These are phyloP conservation scores for Adoxophyes honmai DNA, from an alignment of 1,140 invertebrate genomes.

Conservation along the genomic window DNA sequence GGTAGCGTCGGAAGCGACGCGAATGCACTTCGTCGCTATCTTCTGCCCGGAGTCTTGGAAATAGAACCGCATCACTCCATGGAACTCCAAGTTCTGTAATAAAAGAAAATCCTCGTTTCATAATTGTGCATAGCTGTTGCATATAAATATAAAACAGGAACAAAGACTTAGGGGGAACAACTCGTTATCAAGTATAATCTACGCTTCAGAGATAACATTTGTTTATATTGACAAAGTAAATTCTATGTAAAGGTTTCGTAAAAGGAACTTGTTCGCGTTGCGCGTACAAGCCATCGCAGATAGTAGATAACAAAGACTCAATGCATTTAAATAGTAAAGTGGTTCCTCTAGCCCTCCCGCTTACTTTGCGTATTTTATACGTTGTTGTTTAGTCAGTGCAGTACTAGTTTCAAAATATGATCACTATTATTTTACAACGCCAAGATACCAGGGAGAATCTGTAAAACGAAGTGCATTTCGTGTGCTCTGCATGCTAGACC, in stretches of 20 bases:
- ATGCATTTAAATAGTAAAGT: too few relatives aligned
- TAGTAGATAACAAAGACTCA: too few relatives aligned
- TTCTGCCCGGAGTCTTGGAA: conserved; percentile 98
- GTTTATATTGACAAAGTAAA: conserved; percentile 14
- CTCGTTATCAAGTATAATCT: conserved; percentile 1
- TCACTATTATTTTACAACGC: too few relatives aligned
- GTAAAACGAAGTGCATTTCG: background rate
- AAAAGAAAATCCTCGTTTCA: conserved; percentile 6
- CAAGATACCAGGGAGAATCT: background rate
- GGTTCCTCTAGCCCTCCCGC: too few relatives aligned
- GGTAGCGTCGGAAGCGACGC: conserved; percentile 96
- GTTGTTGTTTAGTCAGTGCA: too few relatives aligned
- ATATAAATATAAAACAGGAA: background rate
- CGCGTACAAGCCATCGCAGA: too few relatives aligned
- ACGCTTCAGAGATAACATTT: conserved; percentile 10
- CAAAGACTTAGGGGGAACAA: conserved; percentile 1
- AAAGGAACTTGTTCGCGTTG: conserved; percentile 5
- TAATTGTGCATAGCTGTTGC: too few relatives aligned
- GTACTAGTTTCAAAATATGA: too few relatives aligned
- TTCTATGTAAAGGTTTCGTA: conserved; percentile 5
- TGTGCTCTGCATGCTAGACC: background rate
- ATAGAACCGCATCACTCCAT: conserved; percentile 99
- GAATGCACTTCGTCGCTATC: conserved; percentile 99
- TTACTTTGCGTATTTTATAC: too few relatives aligned
- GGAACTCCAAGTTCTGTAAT: conserved; percentile 96